Conservation (phyloP, 2,113 vertebrate genomes). For the Chamaetylas fuelleborni region DNA sequence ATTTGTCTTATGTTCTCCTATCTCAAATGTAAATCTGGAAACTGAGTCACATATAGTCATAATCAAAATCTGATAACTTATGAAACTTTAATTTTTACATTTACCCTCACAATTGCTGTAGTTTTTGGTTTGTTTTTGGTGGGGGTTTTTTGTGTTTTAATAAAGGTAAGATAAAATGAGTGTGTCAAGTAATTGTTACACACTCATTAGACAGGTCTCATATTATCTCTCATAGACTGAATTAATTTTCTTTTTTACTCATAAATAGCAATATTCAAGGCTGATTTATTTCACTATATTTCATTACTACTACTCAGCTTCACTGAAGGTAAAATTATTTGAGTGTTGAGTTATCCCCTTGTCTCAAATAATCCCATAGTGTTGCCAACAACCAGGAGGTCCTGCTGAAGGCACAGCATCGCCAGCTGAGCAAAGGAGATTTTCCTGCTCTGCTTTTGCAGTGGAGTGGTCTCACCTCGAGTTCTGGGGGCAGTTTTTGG, state of each 20-base stretch:
- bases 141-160: background rate
- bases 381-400: background rate
- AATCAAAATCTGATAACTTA: background rate
- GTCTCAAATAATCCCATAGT: background rate
- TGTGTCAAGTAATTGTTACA: background rate
- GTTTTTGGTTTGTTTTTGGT: background rate
- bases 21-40: background rate
- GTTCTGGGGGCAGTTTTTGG: background rate
- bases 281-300: background rate
- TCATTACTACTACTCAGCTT: background rate
- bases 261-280: background rate
- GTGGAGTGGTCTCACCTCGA: rapidly evolving
- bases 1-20: background rate
- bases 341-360: background rate
- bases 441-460: background rate
- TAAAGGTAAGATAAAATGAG: background rate
- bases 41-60: background rate
- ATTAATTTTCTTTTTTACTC: background rate
- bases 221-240: background rate
- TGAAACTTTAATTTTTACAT: background rate
- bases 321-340: background rate
- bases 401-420: background rate
- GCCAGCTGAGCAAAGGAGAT: rapidly evolving
- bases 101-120: background rate
- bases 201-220: background rate